Evolutionary conservation across 2,113 vertebrate genomes (phyloP).

Genomic region (Oreochromis niloticus): DNA sequence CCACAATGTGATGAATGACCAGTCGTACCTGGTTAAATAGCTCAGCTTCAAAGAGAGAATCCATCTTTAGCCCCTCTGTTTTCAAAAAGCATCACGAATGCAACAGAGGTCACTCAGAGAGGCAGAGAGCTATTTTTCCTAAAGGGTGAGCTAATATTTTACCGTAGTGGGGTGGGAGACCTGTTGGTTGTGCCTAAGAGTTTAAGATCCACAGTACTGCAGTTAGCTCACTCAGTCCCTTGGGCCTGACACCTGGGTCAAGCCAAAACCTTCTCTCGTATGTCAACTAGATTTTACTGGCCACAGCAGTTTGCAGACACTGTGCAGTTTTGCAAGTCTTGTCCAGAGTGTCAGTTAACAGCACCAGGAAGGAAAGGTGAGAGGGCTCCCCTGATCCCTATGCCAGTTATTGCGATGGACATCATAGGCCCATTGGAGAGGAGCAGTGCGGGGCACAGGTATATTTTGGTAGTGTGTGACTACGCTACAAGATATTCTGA

Average conservation of each 20-base stretch:
- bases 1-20: no score
- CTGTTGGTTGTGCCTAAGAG: background rate
- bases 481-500: background rate
- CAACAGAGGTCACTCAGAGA: no score
- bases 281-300: background rate
- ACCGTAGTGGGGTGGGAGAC: background rate
- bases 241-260: background rate
- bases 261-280: background rate
- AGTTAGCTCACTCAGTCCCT: no score
- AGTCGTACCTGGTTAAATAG: no score
- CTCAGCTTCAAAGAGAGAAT: no score
- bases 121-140: no score
- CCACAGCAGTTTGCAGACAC: no score
- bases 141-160: background rate
- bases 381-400: background rate
- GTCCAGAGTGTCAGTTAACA: background rate
- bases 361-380: background rate
- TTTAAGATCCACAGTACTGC: background rate
- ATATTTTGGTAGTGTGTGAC: background rate
- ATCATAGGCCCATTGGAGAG: background rate
- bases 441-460: background rate
- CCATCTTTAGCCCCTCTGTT: no score
- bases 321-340: no score
- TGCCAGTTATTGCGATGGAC: background rate
- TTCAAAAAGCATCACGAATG: background rate